phyloP scores from a whole-genome alignment of 2,888 invertebrate species.

The Drosophila mercatorum region DNA sequence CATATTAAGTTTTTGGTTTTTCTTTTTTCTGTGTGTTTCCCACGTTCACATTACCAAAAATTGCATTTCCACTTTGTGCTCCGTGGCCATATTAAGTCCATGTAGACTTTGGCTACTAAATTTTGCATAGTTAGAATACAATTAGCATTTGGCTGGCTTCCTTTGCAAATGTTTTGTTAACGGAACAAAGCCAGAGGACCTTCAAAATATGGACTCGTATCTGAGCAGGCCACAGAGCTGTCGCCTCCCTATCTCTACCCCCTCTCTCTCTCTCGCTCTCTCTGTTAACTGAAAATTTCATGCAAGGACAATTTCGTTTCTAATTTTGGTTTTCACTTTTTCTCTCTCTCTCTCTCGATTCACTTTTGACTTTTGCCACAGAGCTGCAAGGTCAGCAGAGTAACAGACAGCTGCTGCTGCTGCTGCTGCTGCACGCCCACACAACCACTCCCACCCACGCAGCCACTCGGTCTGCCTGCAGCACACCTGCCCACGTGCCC shows the following conservation, averaged over 20 bases:
- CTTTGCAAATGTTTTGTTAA: conserved; percentile 12
- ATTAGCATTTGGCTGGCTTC: conserved; percentile 2
- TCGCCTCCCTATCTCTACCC: neutral
- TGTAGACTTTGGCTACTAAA: neutral
- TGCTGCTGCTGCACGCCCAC: conserved; percentile 15
- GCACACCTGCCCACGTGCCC: conserved; percentile 4
- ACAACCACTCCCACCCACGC: conserved; percentile 4
- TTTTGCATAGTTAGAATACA: conserved; percentile 3
- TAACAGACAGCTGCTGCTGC: conserved; percentile 22
- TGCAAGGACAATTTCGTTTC: conserved; percentile 33
- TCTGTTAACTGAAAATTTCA: conserved; percentile 18
- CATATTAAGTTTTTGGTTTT: neutral
- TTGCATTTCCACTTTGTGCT: neutral
- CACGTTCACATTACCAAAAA: neutral
- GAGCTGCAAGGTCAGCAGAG: conserved; percentile 45
- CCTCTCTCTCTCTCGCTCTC: neutral
- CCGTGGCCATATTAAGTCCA: conserved; percentile 4
- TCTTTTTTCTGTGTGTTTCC: too few species aligned
- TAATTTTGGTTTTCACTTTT: conserved; percentile 32
- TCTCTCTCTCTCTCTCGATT: conserved; percentile 4
- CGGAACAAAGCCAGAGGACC: conserved; percentile 9
- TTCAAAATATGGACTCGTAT: conserved; percentile 8
- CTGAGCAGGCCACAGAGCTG: neutral
- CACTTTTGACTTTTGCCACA: conserved; percentile 46
- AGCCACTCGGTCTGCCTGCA: neutral